Conservation (phyloP, 2,113 vertebrate species). For the Motacilla tschutschensis region DNA sequence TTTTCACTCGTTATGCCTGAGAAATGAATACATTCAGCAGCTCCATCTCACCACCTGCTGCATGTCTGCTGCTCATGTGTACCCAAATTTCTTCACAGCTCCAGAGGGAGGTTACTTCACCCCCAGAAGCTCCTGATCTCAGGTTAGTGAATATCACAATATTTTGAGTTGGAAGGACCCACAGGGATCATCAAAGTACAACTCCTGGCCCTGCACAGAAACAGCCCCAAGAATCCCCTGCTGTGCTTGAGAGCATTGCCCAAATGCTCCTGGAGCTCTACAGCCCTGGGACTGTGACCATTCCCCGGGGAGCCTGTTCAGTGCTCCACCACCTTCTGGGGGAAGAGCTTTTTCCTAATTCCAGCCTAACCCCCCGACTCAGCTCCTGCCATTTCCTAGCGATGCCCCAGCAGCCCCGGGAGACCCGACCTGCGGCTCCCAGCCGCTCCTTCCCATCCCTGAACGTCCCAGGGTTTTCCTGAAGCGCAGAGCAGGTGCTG, state of each 20-base stretch:
- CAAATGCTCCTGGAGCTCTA: fast-evolving
- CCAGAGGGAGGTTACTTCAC: no score
- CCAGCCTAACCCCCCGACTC: neutral
- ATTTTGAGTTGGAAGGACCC: neutral
- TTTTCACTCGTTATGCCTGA: neutral
- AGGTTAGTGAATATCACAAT: neutral
- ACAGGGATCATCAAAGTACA: neutral
- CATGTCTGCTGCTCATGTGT: fast-evolving
- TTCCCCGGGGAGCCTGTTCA: neutral
- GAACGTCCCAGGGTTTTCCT: fast-evolving
- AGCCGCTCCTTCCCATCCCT: neutral
- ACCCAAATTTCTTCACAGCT: neutral
- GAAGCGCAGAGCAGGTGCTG: fast-evolving
- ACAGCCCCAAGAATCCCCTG: no score
- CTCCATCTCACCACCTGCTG: neutral
- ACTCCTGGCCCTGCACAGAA: neutral
- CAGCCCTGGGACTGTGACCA: neutral
- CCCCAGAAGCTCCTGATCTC: neutral
- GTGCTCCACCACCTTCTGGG: neutral
- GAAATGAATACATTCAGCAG: neutral
- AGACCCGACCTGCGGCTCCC: fast-evolving
- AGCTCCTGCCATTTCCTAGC: neutral
- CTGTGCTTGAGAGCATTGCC: fast-evolving
- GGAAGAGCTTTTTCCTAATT: neutral
- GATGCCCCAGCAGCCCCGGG: fast-evolving